Evolutionary conservation across 2,797 vertebrate genomes (phyloP), one percentile per base, ranked within the genome.

Genomic region (Odontamblyopus lacepedii): DNA sequence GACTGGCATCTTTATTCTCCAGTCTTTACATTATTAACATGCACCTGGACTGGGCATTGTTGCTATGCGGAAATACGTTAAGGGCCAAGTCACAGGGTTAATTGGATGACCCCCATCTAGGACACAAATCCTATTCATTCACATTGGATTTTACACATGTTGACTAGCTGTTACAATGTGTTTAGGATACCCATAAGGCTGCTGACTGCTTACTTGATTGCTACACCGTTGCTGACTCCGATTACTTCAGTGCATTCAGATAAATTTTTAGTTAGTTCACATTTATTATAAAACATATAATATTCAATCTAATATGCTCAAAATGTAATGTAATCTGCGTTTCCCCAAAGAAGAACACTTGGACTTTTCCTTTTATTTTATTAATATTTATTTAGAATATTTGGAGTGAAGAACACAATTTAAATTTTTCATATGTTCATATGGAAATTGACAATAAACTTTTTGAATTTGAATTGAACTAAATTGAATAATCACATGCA

Each of bases 1-100:
- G 89, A 93, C 88, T 92, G 93, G 87, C 92, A 93, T 88, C 87
- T 92, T 92, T 90, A 93, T 93, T 92, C 87, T 91, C 77, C 66
- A 18, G 67, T 74, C 85, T 83, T 77, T 94, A 80, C 88, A 94
- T 94, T 93, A 93, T 94, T 94, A 89, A 94, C 73, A 50, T 27
- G 53, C 63, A 55, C 63, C 73, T 80, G 80, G 66, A 81, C 53
- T 80, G 76, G 80, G 73, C 80, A 85, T 88, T 85, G 78, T 87
- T 78, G 73, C 83, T 73, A 82, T 80, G 79, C 81, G 66, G 13
- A 69, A 89, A 78, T 76, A 78, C 81, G 83, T 77, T 76, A 77
- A 75, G 81, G 38, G 78, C 78, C 79, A 81, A 71, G 79, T 78
- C 82, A 76, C 63, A 65, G 61, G 67, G 85, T 87, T 81, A 83